Evolutionary conservation across 2,888 invertebrate species (phyloP).

Genomic region (Therioaphis trifolii): DNA sequence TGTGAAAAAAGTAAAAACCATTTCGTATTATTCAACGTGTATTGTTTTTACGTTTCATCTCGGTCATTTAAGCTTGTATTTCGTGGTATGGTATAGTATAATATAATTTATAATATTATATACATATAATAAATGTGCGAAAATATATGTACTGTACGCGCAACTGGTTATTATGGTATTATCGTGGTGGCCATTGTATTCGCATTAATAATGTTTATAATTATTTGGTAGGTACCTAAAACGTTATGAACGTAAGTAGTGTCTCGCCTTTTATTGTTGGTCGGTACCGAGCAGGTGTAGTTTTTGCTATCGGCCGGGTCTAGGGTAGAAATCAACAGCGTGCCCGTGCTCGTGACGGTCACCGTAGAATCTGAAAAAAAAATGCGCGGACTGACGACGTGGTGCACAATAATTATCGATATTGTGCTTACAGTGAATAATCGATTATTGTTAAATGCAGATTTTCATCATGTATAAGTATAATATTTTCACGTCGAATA

Average conservation of each 20-base stretch:
- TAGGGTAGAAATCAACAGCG: not conserved
- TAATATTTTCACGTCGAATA: not conserved
- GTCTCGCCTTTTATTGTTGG: not conserved
- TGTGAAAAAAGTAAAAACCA: no score
- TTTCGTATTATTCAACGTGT: no score
- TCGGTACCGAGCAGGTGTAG: slow-evolving; percentile 14
- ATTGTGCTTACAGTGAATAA: not conserved
- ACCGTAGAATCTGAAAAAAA: not conserved
- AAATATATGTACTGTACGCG: no score
- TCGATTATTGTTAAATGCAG: not conserved
- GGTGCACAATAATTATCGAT: no score
- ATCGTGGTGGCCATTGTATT: not conserved
- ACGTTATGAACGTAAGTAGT: slow-evolving; percentile 28
- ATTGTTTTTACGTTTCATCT: no score
- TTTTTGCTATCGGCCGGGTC: not conserved
- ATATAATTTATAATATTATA: no score
- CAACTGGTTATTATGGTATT: no score
- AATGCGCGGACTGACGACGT: not conserved
- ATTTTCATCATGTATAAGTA: not conserved
- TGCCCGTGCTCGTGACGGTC: not conserved
- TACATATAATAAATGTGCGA: no score
- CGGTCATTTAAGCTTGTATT: no score
- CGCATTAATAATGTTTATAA: not conserved
- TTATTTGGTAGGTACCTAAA: not conserved
- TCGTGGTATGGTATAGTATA: no score